Evolutionary conservation across 2,113 vertebrate species (phyloP).

Genomic region (Engystomops pustulosus): DNA sequence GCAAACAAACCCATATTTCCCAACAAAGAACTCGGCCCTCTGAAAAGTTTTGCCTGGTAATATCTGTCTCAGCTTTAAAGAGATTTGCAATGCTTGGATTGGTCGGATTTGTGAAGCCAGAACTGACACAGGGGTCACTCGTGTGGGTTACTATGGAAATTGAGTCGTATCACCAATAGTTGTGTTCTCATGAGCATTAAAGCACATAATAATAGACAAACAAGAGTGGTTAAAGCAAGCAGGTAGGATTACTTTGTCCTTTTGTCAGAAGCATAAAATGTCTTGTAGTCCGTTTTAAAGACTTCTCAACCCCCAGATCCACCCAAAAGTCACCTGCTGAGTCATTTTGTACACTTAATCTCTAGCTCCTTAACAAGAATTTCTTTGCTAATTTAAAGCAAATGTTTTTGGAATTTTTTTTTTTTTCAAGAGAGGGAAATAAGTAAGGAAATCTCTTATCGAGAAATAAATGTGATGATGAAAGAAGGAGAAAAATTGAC

Average conservation of each 20-base stretch:
- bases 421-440: conserved; percentile 68
- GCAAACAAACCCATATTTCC: conserved; percentile 67
- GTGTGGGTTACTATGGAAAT: conserved; percentile 98
- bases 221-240: conserved; percentile 93
- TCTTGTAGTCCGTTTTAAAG: conserved; percentile 97
- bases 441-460: conserved; percentile 27
- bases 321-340: conserved; percentile 82
- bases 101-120: conserved; percentile 72
- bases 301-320: conserved; percentile 88
- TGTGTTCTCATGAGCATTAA: conserved; percentile 89
- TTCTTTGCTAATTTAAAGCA: conserved; percentile 83
- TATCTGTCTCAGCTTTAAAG: conserved; percentile 75
- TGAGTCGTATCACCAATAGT: conserved; percentile 90
- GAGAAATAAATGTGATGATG: background rate
- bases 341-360: conserved; percentile 87
- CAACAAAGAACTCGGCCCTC: conserved; percentile 68
- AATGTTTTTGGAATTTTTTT: conserved; percentile 73
- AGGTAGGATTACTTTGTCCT: conserved; percentile 95
- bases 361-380: conserved; percentile 79
- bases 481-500: conserved; percentile 62
- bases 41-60: conserved; percentile 66
- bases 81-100: conserved; percentile 78
- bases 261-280: conserved; percentile 97
- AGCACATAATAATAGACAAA: conserved; percentile 89
- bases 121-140: conserved; percentile 78